These are phyloP conservation scores for Eulithis prunata DNA, from an alignment of 2,888 invertebrate species.

Conservation along the genomic window DNA sequence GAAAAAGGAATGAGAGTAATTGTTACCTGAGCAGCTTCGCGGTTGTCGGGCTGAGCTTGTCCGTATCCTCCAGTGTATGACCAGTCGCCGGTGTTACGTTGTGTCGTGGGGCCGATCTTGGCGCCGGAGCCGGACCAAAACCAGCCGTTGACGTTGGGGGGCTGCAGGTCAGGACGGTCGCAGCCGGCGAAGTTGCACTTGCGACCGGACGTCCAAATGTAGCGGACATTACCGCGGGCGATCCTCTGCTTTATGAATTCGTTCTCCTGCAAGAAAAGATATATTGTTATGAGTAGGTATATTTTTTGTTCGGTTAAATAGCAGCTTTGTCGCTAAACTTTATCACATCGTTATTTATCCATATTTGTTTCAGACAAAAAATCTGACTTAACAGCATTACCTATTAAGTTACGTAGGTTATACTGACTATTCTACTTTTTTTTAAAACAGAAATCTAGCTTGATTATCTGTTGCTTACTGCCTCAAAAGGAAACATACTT, in stretches of 20 bases:
- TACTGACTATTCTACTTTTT: neutral
- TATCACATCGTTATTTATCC: neutral
- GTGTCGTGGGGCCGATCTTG: constrained; percentile 94
- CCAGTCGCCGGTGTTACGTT: constrained; percentile 96
- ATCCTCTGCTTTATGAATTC: constrained; percentile 95
- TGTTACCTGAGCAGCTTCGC: constrained; percentile 93
- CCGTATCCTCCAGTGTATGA: constrained; percentile 94
- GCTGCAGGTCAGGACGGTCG: constrained; percentile 91
- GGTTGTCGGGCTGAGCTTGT: constrained; percentile 94
- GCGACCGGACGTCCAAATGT: constrained; percentile 96
- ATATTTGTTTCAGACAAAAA: neutral
- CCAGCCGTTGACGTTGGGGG: constrained; percentile 95
- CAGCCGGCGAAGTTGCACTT: constrained; percentile 97
- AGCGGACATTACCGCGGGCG: constrained; percentile 90
- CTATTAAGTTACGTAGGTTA: neutral
- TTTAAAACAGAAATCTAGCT: constrained; percentile 34
- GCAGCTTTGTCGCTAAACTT: neutral
- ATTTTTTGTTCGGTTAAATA: neutral
- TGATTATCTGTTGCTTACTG: constrained; percentile 35
- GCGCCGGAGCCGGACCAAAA: constrained; percentile 97
- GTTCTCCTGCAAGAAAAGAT: constrained; percentile 85
- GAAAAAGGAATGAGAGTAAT: neutral
- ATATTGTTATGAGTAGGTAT: too few relatives aligned
- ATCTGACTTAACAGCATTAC: neutral
- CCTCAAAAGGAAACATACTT: constrained; percentile 45